These are phyloP conservation scores for Eumeta japonica DNA, from an alignment of 1,140 invertebrate genomes.

Conservation along the genomic window DNA sequence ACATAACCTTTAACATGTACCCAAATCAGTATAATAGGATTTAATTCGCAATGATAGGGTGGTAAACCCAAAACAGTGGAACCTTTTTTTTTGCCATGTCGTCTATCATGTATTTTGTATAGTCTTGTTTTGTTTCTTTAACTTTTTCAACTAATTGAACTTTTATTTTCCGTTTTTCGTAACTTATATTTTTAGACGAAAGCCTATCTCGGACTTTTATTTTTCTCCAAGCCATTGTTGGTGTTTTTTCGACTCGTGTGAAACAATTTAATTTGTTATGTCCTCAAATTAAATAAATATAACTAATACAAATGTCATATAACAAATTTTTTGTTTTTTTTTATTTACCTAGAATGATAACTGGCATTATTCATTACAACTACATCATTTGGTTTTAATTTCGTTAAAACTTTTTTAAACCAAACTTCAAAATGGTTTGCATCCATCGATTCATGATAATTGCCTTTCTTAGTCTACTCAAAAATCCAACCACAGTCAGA, in stretches of 20 bases:
- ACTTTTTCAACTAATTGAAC: constrained; percentile 6
- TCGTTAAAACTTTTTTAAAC: constrained; percentile 5
- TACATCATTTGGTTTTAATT: constrained; percentile 5
- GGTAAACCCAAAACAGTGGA: constrained; percentile 20
- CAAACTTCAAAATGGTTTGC: constrained; percentile 2
- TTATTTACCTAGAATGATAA: constrained; percentile 8
- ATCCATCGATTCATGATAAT: too few species aligned
- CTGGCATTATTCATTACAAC: constrained; percentile 10
- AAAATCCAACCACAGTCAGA: constrained; percentile 10
- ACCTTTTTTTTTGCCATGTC: constrained; percentile 10
- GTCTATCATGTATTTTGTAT: constrained; percentile 9
- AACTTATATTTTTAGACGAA: constrained; percentile 1
- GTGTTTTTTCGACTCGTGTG: constrained; percentile 1
- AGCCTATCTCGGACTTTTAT: constrained; percentile 8
- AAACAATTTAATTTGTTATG: too few species aligned
- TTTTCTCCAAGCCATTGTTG: constrained; percentile 1
- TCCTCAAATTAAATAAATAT: too few species aligned
- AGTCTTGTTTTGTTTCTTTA: constrained; percentile 1
- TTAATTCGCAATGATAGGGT: constrained; percentile 35
- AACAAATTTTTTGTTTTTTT: too few species aligned
- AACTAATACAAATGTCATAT: too few species aligned
- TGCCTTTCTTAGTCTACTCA: constrained; percentile 6
- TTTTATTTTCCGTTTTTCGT: constrained; percentile 2
- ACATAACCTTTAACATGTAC: constrained; percentile 23
- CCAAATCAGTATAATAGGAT: constrained; percentile 38